Evolutionary conservation across 1,140 invertebrate species (phyloP), one percentile per base, ranked within the genome.

Genomic region (Melitaea cinxia): DNA sequence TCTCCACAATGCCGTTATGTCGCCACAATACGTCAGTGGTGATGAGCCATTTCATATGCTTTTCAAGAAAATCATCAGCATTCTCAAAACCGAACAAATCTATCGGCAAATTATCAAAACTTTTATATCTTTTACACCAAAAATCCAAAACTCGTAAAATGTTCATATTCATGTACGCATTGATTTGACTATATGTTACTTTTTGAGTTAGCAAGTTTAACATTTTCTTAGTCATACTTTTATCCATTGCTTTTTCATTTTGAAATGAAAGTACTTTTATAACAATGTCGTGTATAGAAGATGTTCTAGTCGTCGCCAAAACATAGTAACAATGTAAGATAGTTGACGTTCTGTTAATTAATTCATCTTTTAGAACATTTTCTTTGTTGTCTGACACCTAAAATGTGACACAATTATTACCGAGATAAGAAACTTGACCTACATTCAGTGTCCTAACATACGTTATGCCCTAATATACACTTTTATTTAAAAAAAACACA

Each of bases 351-450:
- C 89, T 78, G 67, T 91, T 91, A 1, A 71, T 67, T 30, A 78
- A 77, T 74, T 91, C 91, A 54, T 91, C 89, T 73, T 81, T 83
- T 33, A 88, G 39, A 47, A 84, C 66, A 4, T 64, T 60, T 52
- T 84, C 78, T 12, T 78, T 70, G 50, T 70, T 68, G 19, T 78
- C 75, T 15, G 77, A 50, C 7, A 86, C 65, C 89, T 91, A 52
- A 37, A 65, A 53, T 53, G 39, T 56, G 19, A 33, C 10, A 5
- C 9, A 23, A 14, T 49, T 42, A 17, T 10, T 33, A 33, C 6
- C 4, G 7, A 33, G 9, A 33, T 33, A 33, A 33, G 12, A 10
- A 10, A 33, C 2, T 33, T 33, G 30, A 33, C 30, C 30, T 33
- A 33, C 2, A 33, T 33, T 33, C 12, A 9, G 9, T 9, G 12